Evolutionary conservation across 2,113 vertebrate genomes (phyloP).

Genomic region (Rhinoderma darwinii): DNA sequence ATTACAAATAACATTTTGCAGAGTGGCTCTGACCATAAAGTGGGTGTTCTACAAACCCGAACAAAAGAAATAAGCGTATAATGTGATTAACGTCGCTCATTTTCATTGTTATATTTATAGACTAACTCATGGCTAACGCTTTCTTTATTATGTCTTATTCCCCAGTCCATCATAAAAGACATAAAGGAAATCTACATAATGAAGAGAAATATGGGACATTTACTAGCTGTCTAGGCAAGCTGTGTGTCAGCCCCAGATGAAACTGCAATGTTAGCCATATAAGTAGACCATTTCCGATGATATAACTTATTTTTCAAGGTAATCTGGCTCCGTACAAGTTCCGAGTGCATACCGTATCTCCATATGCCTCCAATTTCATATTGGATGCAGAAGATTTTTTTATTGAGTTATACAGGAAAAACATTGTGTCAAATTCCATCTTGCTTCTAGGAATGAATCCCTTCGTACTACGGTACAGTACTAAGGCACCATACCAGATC

Average conservation of each 20-base stretch:
- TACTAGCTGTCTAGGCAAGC: neutral
- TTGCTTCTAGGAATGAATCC: too few species aligned
- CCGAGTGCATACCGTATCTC: too few species aligned
- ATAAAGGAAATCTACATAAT: neutral
- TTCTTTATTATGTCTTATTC: neutral
- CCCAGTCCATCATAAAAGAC: neutral
- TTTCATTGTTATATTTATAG: slow-evolving; percentile 19
- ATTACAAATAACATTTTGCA: slow-evolving; percentile 39
- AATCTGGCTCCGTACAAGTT: too few species aligned
- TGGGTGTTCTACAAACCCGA: neutral
- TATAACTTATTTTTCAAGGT: too few species aligned
- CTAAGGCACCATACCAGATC: too few species aligned
- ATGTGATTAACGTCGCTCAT: neutral
- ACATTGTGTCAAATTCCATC: too few species aligned
- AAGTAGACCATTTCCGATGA: too few species aligned
- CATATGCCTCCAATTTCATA: too few species aligned
- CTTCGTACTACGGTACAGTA: too few species aligned
- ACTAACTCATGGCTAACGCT: neutral
- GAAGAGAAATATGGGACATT: neutral
- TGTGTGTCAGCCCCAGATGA: neutral
- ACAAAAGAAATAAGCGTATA: neutral
- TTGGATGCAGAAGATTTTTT: too few species aligned
- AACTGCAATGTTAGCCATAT: too few species aligned
- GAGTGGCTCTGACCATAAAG: neutral
- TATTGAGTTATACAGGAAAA: too few species aligned